A percentile compares a stretch with the other conserved stretches of the same genome.
Evolutionary conservation across 2,888 invertebrate genomes (phyloP).

Genomic region (Physocephala rufipes): DNA sequence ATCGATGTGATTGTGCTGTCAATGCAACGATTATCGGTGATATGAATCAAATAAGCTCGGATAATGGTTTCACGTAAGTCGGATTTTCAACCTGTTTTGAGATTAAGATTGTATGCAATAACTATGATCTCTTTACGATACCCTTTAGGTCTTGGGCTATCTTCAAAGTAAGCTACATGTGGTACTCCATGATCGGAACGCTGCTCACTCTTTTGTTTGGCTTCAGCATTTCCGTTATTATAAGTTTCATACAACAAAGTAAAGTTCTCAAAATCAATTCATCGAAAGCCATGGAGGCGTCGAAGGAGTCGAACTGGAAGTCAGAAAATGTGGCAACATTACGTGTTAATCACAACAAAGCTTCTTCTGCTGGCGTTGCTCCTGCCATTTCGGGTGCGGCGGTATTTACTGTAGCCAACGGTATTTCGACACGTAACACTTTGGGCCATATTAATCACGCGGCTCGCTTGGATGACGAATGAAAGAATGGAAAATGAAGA

Average conservation of each 20-base stretch:
- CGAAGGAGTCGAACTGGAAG: conserved; percentile 45
- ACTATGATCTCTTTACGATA: background rate
- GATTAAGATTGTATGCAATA: conserved; percentile 33
- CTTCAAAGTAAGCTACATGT: conserved; percentile 85
- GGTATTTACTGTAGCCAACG: background rate
- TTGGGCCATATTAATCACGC: conserved; percentile 61
- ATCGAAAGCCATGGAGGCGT: conserved; percentile 46
- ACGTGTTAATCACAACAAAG: conserved; percentile 31
- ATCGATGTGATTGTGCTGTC: conserved; percentile 59
- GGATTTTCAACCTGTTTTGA: background rate
- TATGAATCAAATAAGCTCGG: background rate
- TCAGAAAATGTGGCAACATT: conserved; percentile 45
- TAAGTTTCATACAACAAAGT: conserved; percentile 62
- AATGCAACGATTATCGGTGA: conserved; percentile 49
- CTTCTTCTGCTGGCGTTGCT: background rate
- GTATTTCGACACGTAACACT: conserved; percentile 37
- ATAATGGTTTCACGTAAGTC: conserved; percentile 52
- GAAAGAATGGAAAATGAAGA: conserved; percentile 21
- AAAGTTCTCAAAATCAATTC: conserved; percentile 58
- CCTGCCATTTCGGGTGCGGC: background rate
- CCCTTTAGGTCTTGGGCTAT: conserved; percentile 66
- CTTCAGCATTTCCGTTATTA: conserved; percentile 75
- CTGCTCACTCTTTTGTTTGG: conserved; percentile 78
- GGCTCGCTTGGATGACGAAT: conserved; percentile 62
- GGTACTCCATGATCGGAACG: conserved; percentile 88